These are phyloP conservation scores for Aurelia aurita complex sp. Pacific DNA, from an alignment of 30 jellyfish, hydroid and myxozoan species.

Conservation along the genomic window DNA sequence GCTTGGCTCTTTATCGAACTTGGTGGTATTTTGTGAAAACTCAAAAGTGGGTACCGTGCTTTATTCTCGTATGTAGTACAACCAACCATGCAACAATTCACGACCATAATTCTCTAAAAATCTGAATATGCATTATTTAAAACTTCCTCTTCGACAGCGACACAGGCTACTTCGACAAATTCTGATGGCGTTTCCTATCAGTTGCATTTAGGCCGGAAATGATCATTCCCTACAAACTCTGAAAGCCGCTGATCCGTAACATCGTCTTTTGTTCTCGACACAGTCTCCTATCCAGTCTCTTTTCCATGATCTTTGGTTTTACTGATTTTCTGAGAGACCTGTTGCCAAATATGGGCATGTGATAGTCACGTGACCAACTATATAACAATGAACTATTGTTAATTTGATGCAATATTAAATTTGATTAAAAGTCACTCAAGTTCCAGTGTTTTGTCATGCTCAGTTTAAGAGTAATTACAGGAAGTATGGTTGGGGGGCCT, in stretches of 20 bases:
- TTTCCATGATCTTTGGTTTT: slow-evolving; percentile 1
- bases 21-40: slow-evolving; percentile 44
- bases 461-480: too few species aligned
- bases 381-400: too few species aligned
- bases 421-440: too few species aligned
- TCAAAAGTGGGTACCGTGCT: slow-evolving; percentile 16
- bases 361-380: too few species aligned
- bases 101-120: slow-evolving; percentile 9
- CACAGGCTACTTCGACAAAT: background rate
- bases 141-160: too few species aligned
- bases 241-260: slow-evolving; percentile 34
- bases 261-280: slow-evolving; percentile 40
- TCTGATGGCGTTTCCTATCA: slow-evolving; percentile 8
- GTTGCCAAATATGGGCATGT: too few species aligned
- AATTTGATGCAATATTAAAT: too few species aligned
- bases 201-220: slow-evolving; percentile 26
- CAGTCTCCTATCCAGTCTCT: slow-evolving; percentile 46
- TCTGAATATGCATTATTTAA: too few species aligned
- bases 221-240: slow-evolving; percentile 52
- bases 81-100: slow-evolving; percentile 31
- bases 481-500: too few species aligned
- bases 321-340: too few species aligned
- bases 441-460: too few species aligned
- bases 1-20: slow-evolving; percentile 11
- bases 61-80: slow-evolving; percentile 35